These are phyloP conservation scores for Hydractinia symbiolongicarpus DNA, from an alignment of 30 jellyfish, hydroid and myxozoan genomes.

Conservation along the genomic window DNA sequence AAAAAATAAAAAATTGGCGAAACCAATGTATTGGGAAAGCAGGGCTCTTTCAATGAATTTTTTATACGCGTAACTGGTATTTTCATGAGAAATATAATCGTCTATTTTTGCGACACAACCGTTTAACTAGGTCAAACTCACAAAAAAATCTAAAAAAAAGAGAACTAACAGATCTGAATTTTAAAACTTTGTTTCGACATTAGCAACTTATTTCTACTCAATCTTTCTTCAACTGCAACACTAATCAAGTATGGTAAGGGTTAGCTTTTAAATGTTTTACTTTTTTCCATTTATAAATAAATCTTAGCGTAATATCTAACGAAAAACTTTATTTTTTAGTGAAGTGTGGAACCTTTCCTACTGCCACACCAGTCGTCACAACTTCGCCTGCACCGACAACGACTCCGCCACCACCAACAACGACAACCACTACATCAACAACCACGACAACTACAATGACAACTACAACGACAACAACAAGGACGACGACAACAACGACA, in stretches of 20 bases:
- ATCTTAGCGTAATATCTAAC: background rate
- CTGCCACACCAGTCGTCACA: background rate
- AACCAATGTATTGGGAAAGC: too few species aligned
- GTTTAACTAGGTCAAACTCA: too few species aligned
- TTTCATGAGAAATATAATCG: too few species aligned
- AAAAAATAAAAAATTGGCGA: too few species aligned
- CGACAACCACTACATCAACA: constrained; percentile 7
- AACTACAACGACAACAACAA: background rate
- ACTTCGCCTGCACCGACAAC: constrained; percentile 1
- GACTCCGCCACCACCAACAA: constrained; percentile 10
- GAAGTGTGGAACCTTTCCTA: constrained; percentile 7
- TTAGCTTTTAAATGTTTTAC: background rate
- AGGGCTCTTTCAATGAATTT: too few species aligned
- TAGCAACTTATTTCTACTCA: too few species aligned
- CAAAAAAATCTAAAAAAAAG: too few species aligned
- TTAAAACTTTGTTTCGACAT: background rate
- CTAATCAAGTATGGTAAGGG: background rate
- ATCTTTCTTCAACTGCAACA: too few species aligned
- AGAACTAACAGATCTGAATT: too few species aligned
- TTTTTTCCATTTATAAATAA: background rate
- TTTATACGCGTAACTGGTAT: too few species aligned
- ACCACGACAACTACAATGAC: constrained; percentile 1
- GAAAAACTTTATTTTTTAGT: background rate
- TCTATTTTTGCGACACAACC: too few species aligned
- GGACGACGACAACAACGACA: background rate